Percentiles rank a stretch among this genome's conserved stretches.
Conservation (phyloP, 2,888 invertebrate species). For the Sabatieria punctata region DNA sequence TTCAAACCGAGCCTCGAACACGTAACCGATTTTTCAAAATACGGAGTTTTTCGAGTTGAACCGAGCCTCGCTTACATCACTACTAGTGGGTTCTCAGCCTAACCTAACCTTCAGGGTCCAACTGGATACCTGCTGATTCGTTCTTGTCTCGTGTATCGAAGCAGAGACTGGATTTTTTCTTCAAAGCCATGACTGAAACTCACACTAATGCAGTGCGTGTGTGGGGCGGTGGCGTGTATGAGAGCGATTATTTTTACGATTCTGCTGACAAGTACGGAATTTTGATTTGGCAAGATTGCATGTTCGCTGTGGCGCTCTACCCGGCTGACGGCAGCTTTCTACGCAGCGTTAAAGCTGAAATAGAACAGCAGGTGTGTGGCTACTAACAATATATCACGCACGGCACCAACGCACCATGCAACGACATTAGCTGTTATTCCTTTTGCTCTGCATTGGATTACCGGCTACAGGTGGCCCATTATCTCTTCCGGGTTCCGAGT, state of each 20-base stretch:
- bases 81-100: no score
- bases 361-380: conserved; percentile 57
- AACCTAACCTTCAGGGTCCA: no score
- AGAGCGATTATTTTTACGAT: conserved; percentile 67
- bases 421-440: no score
- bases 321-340: conserved; percentile 57
- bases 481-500: no score
- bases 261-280: conserved; percentile 72
- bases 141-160: conserved; percentile 37
- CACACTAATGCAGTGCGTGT: conserved; percentile 87
- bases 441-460: no score
- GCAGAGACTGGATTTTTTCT: conserved; percentile 9
- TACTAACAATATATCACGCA: no score
- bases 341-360: conserved; percentile 52
- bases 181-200: conserved; percentile 40
- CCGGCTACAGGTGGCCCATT: no score
- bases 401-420: no score
- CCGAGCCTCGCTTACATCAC: no score
- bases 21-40: no score
- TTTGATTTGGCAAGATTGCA: conserved; percentile 90
- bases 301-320: conserved; percentile 92
- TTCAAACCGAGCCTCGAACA: no score
- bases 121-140: conserved; percentile 73
- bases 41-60: no score
- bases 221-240: conserved; percentile 96